These are phyloP conservation scores for Bruchidius siliquastri DNA, from an alignment of 2,888 invertebrate species.

Conservation along the genomic window DNA sequence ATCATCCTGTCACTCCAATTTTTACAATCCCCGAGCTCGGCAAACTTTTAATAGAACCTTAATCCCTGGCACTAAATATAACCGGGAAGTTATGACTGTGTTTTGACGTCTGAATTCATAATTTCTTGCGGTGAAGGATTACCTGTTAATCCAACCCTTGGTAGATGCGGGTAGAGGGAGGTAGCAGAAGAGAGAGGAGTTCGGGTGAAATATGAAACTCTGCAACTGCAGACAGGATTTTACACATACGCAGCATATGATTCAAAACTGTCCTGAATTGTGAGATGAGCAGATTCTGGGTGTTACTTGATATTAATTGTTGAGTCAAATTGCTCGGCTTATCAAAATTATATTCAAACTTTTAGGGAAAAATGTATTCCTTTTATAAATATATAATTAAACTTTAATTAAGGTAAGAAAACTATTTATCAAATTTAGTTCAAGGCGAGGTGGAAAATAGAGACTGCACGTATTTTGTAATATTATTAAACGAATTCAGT, in stretches of 20 bases:
- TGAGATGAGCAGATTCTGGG: no score
- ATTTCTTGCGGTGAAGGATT: background rate
- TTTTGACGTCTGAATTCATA: constrained; percentile 20
- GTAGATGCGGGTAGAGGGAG: background rate
- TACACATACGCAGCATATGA: background rate
- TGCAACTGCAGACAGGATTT: background rate
- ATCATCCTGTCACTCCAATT: background rate
- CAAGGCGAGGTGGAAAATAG: no score
- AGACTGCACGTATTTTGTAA: no score
- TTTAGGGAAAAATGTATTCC: no score
- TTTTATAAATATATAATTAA: no score
- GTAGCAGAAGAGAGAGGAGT: background rate
- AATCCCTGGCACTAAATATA: constrained; percentile 27
- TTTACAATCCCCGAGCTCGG: background rate
- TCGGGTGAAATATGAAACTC: background rate
- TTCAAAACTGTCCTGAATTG: background rate
- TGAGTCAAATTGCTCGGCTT: no score
- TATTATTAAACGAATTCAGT: no score
- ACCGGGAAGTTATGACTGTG: constrained; percentile 9
- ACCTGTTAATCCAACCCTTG: background rate
- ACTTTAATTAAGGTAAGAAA: no score
- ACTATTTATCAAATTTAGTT: no score
- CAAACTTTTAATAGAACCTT: constrained; percentile 27
- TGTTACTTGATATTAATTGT: no score
- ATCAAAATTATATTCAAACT: no score